Evolutionary conservation across 1,140 invertebrate species (phyloP).

Genomic region (Drosophila melanogaster): DNA sequence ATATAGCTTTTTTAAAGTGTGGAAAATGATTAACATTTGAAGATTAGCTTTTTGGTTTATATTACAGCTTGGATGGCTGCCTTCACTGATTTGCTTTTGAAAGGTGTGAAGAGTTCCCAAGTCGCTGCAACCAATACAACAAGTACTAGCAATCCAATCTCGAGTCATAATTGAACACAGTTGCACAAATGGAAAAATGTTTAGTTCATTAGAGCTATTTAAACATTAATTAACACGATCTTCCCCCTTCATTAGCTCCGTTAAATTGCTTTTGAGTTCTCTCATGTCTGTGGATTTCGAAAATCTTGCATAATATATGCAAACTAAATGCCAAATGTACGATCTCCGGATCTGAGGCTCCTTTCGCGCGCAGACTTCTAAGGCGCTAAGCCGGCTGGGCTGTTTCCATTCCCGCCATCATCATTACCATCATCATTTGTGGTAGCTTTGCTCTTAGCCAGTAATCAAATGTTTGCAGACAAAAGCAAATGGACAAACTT

Average conservation of each 20-base stretch:
- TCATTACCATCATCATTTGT: slow-evolving; percentile 17
- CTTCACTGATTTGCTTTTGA: no score
- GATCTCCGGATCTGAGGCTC: slow-evolving; percentile 19
- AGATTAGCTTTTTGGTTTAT: no score
- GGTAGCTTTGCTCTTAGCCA: slow-evolving; percentile 11
- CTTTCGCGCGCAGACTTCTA: slow-evolving; percentile 28
- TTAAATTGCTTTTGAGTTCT: slow-evolving; percentile 17
- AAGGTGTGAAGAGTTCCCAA: no score
- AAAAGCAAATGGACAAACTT: slow-evolving; percentile 60
- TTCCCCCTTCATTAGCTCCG: slow-evolving; percentile 31
- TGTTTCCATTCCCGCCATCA: slow-evolving; percentile 27
- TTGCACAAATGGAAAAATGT: slow-evolving; percentile 29
- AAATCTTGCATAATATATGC: slow-evolving; percentile 27
- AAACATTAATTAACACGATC: slow-evolving; percentile 42
- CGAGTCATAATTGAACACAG: slow-evolving; percentile 7
- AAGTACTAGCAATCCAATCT: neutral
- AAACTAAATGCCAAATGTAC: slow-evolving; percentile 38
- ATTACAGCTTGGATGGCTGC: no score
- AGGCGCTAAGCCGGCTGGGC: slow-evolving; percentile 26
- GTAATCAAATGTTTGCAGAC: slow-evolving; percentile 66
- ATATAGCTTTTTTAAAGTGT: neutral
- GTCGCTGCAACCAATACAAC: neutral
- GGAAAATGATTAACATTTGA: slow-evolving; percentile 8
- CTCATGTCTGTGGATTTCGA: slow-evolving; percentile 10
- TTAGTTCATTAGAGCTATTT: slow-evolving; percentile 45